Conservation (phyloP, 2,888 invertebrate genomes). For the Spisula subtruncata region DNA sequence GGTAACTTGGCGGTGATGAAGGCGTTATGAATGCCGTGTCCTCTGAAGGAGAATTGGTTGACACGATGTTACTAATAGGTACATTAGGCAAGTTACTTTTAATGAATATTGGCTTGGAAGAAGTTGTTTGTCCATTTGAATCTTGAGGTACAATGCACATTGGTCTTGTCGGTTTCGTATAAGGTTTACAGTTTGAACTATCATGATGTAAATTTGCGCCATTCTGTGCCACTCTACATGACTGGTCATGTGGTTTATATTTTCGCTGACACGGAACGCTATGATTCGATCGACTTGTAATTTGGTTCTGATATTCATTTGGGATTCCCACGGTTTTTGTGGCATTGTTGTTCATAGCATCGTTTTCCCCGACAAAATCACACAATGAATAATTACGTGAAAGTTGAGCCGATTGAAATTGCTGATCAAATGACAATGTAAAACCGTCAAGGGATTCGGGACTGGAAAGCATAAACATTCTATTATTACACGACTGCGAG, state of each 20-base stretch:
- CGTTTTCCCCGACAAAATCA: conserved; percentile 24
- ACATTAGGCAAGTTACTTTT: conserved; percentile 62
- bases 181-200: too few species aligned
- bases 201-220: too few species aligned
- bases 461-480: conserved; percentile 71
- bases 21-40: conserved; percentile 49
- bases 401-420: conserved; percentile 50
- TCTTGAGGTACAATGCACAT: conserved; percentile 22
- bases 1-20: conserved; percentile 71
- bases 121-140: neutral
- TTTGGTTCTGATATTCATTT: conserved; percentile 14
- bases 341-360: neutral
- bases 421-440: conserved; percentile 59
- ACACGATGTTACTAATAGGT: conserved; percentile 63
- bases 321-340: neutral
- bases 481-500: conserved; percentile 40
- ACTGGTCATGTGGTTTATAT: neutral
- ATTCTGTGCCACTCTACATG: neutral
- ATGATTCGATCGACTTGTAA: neutral
- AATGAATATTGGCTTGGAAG: conserved; percentile 7
- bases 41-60: conserved; percentile 33
- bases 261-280: neutral
- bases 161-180: conserved; percentile 41
- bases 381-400: conserved; percentile 51
- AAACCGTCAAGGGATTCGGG: conserved; percentile 66